phyloP scores from a whole-genome alignment of 2,797 vertebrate genomes.

The Setipinna tenuifilis region DNA sequence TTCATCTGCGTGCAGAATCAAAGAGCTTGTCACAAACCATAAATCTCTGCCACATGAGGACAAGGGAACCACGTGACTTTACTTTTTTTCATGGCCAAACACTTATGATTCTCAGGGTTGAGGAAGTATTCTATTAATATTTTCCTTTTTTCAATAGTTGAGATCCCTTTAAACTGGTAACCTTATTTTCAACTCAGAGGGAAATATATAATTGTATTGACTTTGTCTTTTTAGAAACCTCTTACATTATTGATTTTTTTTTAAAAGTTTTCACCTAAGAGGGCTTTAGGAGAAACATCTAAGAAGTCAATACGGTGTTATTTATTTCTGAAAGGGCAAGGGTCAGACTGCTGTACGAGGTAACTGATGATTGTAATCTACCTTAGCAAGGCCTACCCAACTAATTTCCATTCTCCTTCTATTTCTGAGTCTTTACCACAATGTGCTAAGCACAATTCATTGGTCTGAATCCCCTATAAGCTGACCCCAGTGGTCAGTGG shows the following conservation, averaged over 20 bases:
- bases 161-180: no score
- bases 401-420: constrained; percentile 7
- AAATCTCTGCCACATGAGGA: constrained; percentile 33
- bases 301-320: no score
- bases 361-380: not conserved
- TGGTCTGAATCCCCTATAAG: not conserved
- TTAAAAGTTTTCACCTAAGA: no score
- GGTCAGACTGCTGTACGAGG: no score
- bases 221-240: no score
- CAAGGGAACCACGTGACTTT: not conserved
- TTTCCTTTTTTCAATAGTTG: not conserved
- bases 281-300: no score
- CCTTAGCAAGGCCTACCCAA: not conserved
- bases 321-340: no score
- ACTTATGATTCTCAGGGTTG: not conserved
- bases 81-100: not conserved
- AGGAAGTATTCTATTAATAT: constrained; percentile 3
- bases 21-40: constrained; percentile 50
- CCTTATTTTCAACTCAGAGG: no score
- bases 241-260: no score
- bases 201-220: no score
- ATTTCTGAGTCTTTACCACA: not conserved
- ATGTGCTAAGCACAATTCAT: not conserved
- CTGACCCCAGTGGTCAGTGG: constrained; percentile 2
- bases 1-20: constrained; percentile 72